phyloP scores from a whole-genome alignment of 2,797 vertebrate genomes.

The Huso huso region DNA sequence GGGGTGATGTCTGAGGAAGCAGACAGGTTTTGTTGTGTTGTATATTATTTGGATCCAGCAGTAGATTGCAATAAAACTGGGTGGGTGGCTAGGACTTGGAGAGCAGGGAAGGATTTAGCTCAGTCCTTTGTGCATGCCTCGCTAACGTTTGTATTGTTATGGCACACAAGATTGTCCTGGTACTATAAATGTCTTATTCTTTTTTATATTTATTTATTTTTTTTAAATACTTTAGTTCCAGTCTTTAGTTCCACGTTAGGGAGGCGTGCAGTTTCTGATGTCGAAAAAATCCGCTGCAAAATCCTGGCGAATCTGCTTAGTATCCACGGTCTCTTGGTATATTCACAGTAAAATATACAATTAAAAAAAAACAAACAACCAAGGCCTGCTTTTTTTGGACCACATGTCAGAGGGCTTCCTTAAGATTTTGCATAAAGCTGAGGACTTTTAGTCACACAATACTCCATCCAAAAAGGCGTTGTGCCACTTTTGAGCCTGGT shows the following conservation, averaged over 20 bases:
- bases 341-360: slow-evolving; percentile 62
- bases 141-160: slow-evolving; percentile 37
- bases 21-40: too few species aligned
- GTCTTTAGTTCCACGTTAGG: slow-evolving; percentile 19
- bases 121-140: too few species aligned
- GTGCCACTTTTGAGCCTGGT: not conserved
- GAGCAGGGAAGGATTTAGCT: too few species aligned
- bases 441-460: slow-evolving; percentile 10
- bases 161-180: slow-evolving; percentile 67
- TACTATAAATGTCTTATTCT: slow-evolving; percentile 30
- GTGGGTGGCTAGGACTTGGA: too few species aligned
- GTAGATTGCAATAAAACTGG: too few species aligned
- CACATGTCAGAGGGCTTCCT: slow-evolving; percentile 25
- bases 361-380: slow-evolving; percentile 27
- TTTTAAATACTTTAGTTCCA: slow-evolving; percentile 27
- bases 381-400: slow-evolving; percentile 32
- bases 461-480: not conserved
- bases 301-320: slow-evolving; percentile 34
- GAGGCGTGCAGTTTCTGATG: slow-evolving; percentile 12
- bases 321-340: slow-evolving; percentile 47
- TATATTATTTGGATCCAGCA: too few species aligned
- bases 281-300: slow-evolving; percentile 29
- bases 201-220: too few species aligned
- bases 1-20: too few species aligned
- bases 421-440: not conserved